Base-by-base conservation (phyloP, 2,888 invertebrate species). In the Muscina levida region DNA sequence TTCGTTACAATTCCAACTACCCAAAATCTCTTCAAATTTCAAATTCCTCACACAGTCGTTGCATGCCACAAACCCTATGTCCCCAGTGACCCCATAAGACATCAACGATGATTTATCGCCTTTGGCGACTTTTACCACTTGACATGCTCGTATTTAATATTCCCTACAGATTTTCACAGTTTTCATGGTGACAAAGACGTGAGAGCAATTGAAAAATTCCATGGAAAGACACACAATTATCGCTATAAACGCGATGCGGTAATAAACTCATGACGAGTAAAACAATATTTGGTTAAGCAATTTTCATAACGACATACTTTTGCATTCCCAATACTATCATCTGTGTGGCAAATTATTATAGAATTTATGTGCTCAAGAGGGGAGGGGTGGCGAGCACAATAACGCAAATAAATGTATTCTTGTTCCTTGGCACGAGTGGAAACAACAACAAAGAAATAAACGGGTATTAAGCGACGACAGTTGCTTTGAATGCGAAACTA, bases 401-500 rank as follows among this genome's bases (percentile, higher is more conserved):
- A 51, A 51, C 51, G 19, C 19, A 31, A 31, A n/a, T n/a, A n/a
- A n/a, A n/a, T n/a, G n/a, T n/a, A n/a, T n/a, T n/a, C n/a, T n/a
- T n/a, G n/a, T n/a, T n/a, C n/a, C n/a, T n/a, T n/a, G n/a, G n/a
- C n/a, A n/a, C n/a, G n/a, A n/a, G n/a, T n/a, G n/a, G n/a, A n/a
- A n/a, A n/a, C n/a, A n/a, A n/a, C n/a, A n/a, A n/a, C n/a, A n/a
- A 4, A n/a, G 42, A 62, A 62, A 62, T 62, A 42, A 17, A 22
- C 22, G 62, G 19, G 62, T 62, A 13, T 42, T 62, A 62, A 62
- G 42, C 62, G 62, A 62, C 62, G 22, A 42, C 62, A 62, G 42
- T 62, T 62, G 62, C 42, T 62, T 62, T 42, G 42, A n/a, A 62
- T 62, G 22, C 42, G 0, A 62, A 62, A 62, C 62, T 62, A n/a